A percentile compares a stretch with the other conserved stretches of the same genome.
Evolutionary conservation across 2,113 vertebrate species (phyloP).

Genomic region (Hydrolagus affinis): DNA sequence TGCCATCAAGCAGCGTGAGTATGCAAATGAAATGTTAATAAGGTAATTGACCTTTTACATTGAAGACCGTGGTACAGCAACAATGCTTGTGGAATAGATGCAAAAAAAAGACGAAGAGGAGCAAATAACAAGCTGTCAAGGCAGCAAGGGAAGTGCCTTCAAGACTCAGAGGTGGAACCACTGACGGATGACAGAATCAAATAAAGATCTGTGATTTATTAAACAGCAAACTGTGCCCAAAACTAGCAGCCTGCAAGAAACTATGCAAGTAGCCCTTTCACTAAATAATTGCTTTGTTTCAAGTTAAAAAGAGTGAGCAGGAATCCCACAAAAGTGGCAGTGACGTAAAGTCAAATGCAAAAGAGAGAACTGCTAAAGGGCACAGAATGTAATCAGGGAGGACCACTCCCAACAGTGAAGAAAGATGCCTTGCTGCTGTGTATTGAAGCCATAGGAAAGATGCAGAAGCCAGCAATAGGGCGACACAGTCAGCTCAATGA

Average conservation of each 20-base stretch:
- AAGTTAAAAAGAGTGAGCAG: not conserved
- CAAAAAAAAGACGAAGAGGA: not conserved
- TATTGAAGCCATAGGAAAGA: not conserved
- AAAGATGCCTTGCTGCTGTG: not conserved
- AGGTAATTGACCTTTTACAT: constrained; percentile 18
- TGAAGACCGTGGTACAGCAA: not conserved
- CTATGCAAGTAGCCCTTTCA: not conserved
- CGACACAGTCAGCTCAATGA: too few species aligned
- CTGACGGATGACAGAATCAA: not conserved
- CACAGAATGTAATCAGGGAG: not conserved
- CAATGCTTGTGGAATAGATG: not conserved
- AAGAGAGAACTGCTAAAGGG: too few species aligned
- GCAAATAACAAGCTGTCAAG: constrained; percentile 30
- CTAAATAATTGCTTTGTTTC: not conserved
- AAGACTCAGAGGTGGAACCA: not conserved
- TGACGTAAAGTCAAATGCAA: too few species aligned
- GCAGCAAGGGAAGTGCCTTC: not conserved
- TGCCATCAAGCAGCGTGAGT: not conserved
- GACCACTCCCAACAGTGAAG: too few species aligned
- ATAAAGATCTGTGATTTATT: not conserved
- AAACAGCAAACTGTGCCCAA: not conserved
- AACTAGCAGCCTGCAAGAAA: not conserved
- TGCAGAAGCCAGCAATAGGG: too few species aligned
- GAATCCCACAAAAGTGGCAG: not conserved
- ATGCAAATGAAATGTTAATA: constrained; percentile 22